phyloP scores from a whole-genome alignment of 53 echinoderm and acorn worm species.

The Pentamera pediparva region DNA sequence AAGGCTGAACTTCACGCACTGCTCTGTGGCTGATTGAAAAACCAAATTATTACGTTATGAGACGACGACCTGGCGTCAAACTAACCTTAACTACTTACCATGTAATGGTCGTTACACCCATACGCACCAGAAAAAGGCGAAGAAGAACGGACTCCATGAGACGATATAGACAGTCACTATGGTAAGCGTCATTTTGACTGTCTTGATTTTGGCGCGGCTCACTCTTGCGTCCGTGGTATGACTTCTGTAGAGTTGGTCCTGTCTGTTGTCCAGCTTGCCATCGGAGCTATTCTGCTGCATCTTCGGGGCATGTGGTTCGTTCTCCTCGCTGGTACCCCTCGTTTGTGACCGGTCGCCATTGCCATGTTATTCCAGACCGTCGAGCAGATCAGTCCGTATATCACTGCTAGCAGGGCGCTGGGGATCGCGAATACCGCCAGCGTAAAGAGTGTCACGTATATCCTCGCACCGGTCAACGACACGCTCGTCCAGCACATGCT shows the following conservation, averaged over 20 bases:
- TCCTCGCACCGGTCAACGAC: background rate
- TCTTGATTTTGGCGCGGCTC: conserved; percentile 89
- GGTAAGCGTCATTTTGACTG: conserved; percentile 89
- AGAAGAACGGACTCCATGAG: conserved; percentile 82
- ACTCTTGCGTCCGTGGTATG: conserved; percentile 83
- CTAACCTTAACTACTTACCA: no score
- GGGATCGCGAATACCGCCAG: conserved; percentile 70
- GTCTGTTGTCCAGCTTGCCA: conserved; percentile 33
- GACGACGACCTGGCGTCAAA: no score
- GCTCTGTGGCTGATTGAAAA: no score
- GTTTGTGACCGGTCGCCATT: conserved; percentile 51
- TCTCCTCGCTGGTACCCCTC: conserved; percentile 7
- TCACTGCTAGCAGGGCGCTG: conserved; percentile 50
- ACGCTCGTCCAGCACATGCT: conserved; percentile 41
- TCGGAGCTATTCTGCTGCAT: conserved; percentile 29
- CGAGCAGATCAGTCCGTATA: conserved; percentile 72
- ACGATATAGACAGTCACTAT: conserved; percentile 83
- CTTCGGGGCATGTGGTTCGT: background rate
- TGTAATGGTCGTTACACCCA: conserved; percentile 42
- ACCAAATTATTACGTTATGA: no score
- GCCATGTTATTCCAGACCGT: conserved; percentile 92
- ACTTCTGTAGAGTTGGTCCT: conserved; percentile 56
- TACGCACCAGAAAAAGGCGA: no score
- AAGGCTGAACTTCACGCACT: no score
- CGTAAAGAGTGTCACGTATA: conserved; percentile 40